These are phyloP conservation scores for Siphamia tubifer DNA, from an alignment of 2,113 vertebrate species.

Conservation along the genomic window DNA sequence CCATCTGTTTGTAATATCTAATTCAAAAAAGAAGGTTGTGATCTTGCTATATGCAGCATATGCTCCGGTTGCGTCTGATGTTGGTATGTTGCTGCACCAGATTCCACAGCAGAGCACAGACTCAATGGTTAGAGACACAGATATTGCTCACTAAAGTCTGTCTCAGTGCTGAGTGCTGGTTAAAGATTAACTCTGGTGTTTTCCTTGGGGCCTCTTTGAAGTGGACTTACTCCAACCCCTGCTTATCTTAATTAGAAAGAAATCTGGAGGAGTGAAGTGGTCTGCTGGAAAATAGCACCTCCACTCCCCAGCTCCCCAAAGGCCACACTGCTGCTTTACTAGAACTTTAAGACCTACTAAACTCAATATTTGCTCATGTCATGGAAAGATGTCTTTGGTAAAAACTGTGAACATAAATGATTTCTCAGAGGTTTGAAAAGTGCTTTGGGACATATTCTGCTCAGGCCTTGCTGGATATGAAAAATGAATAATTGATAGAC, in stretches of 20 bases:
- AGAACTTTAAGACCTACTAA: slow-evolving; percentile 10
- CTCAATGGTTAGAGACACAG: neutral
- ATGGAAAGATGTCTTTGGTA: neutral
- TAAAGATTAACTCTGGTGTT: slow-evolving; percentile 76
- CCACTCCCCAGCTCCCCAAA: slow-evolving; percentile 28
- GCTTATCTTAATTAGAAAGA: slow-evolving; percentile 78
- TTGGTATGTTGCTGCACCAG: neutral
- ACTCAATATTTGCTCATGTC: slow-evolving; percentile 31
- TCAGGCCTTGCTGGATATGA: slow-evolving; percentile 10
- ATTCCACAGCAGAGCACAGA: neutral
- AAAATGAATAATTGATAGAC: slow-evolving; percentile 36
- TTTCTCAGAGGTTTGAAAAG: neutral
- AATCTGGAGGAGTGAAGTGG: slow-evolving; percentile 66
- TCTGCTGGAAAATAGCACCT: slow-evolving; percentile 54
- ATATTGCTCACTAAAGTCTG: slow-evolving; percentile 41
- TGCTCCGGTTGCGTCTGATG: neutral
- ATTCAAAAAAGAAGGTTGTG: neutral
- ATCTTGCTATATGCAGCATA: neutral
- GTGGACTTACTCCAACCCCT: slow-evolving; percentile 67
- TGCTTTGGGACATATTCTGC: neutral
- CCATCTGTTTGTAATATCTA: too few species aligned
- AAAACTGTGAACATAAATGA: slow-evolving; percentile 12
- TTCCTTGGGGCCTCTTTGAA: slow-evolving; percentile 72
- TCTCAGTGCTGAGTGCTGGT: slow-evolving; percentile 45
- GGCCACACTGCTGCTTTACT: slow-evolving; percentile 16